phyloP scores from a whole-genome alignment of 1,140 invertebrate species.

The Scaptodrosophila lebanonensis region DNA sequence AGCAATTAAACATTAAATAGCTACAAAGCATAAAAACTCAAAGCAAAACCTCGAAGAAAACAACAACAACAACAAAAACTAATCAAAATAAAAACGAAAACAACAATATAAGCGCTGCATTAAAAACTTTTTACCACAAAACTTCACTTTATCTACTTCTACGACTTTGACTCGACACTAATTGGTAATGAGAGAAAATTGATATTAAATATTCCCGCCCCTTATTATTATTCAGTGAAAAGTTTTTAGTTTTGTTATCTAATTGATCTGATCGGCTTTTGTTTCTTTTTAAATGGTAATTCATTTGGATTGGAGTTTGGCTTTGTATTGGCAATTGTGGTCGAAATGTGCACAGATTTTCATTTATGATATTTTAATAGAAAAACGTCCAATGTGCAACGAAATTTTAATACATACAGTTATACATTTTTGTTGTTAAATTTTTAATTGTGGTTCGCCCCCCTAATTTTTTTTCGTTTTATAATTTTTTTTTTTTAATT shows the following conservation, averaged over 20 bases:
- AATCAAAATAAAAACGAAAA: slow-evolving; percentile 12
- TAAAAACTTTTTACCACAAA: slow-evolving; percentile 17
- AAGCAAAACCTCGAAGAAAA: slow-evolving; percentile 19
- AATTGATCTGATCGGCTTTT: slow-evolving; percentile 43
- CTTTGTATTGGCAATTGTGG: slow-evolving; percentile 66
- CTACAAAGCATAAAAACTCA: slow-evolving; percentile 8
- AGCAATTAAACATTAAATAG: slow-evolving; percentile 33
- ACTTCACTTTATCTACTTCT: slow-evolving; percentile 54
- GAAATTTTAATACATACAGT: no score
- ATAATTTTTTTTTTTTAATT: no score
- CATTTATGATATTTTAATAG: no score
- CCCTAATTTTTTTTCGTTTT: no score
- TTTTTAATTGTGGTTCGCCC: no score
- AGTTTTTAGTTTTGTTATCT: slow-evolving; percentile 36
- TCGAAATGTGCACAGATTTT: no score
- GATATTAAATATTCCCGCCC: slow-evolving; percentile 55
- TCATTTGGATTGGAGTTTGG: slow-evolving; percentile 54
- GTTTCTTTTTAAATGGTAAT: slow-evolving; percentile 16
- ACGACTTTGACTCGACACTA: slow-evolving; percentile 69
- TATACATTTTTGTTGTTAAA: no score
- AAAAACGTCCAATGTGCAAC: no score
- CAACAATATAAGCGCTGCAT: slow-evolving; percentile 13
- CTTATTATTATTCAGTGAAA: slow-evolving; percentile 56
- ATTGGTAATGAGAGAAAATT: slow-evolving; percentile 71
- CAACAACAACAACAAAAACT: slow-evolving; percentile 2